Base-by-base conservation (phyloP, 2,113 vertebrate species). In the Ochotona curzoniae region DNA sequence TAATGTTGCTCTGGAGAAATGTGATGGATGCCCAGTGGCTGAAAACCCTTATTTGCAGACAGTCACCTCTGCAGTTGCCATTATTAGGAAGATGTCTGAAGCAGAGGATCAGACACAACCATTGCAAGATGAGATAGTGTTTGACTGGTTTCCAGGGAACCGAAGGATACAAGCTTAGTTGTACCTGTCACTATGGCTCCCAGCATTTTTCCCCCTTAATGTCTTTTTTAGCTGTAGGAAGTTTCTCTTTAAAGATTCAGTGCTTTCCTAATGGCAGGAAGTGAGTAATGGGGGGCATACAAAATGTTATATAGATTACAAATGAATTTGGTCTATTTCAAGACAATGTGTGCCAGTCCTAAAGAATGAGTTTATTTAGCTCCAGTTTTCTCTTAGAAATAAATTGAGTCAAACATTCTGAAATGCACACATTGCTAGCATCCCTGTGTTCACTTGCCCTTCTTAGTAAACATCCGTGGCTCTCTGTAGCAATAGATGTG, bases 1-100 rank as follows among this genome's bases (percentile, higher is more conserved):
- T 99, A 99, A 99, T 99, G 99, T 98, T 98, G 98, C 99, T 99
- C 99, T 98, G 98, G 99, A 99, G 99, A 98, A 98, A 98, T 98
- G 97, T 98, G 99, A 99, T 99, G 98, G 98, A 99, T 99, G 98
- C 98, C 99, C 98, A 96, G 99, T 98, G 98, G 98, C 98, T 98
- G 98, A 96, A 98, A 98, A 98, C 98, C 98, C 99, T 99, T 99
- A 98, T 99, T 99, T 99, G 99, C 98, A 98, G 98, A 98, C 98
- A 98, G 98, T 99, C 99, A 99, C 99, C 99, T 99, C 99, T 98
- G 98, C 97, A 97, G 98, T 99, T 97, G 98, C 98, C 99, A 99
- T 99, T 99, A 99, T 99, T 99, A 99, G 98, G 98, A 98, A 98
- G 97, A 98, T 98, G 98, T 99, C 98, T 99, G 98, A 98, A 98